Conservation (phyloP, 1,140 invertebrate species). For the Drosophila takahashii region DNA sequence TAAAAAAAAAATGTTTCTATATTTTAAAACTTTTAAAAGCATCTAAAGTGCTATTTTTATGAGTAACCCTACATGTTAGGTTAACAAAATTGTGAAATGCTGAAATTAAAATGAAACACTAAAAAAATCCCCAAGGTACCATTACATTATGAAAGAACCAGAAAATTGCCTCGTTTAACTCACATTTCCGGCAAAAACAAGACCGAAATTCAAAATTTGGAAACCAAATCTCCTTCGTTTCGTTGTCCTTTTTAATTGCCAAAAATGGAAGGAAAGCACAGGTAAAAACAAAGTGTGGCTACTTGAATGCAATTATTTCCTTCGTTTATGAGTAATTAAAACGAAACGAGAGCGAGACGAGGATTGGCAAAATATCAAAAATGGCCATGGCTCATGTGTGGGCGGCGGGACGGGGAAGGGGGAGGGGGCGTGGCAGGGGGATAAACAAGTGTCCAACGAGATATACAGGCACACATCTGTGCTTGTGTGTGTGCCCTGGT, state of each 20-base stretch:
- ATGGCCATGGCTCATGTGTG: slow-evolving; percentile 24
- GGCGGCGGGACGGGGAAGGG: neutral
- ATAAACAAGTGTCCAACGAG: slow-evolving; percentile 21
- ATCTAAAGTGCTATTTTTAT: too few species aligned
- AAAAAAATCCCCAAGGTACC: neutral
- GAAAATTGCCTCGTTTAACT: neutral
- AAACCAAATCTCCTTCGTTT: neutral
- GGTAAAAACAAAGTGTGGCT: slow-evolving; percentile 10
- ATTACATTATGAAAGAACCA: neutral
- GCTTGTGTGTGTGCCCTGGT: slow-evolving; percentile 42
- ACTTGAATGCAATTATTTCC: slow-evolving; percentile 45
- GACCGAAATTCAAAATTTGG: neutral
- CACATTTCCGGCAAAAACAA: neutral
- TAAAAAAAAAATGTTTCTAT: too few species aligned
- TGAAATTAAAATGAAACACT: neutral
- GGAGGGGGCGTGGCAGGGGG: neutral
- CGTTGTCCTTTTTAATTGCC: slow-evolving; percentile 13
- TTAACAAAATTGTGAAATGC: too few species aligned
- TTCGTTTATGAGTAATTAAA: slow-evolving; percentile 55
- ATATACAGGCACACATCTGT: slow-evolving; percentile 14
- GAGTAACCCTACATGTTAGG: too few species aligned
- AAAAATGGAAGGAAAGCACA: slow-evolving; percentile 2
- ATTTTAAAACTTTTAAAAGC: too few species aligned
- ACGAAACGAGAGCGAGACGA: slow-evolving; percentile 15
- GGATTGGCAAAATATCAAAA: slow-evolving; percentile 57